Base-by-base conservation (phyloP, 2,113 vertebrate species). In the Megaptera novaeangliae region DNA sequence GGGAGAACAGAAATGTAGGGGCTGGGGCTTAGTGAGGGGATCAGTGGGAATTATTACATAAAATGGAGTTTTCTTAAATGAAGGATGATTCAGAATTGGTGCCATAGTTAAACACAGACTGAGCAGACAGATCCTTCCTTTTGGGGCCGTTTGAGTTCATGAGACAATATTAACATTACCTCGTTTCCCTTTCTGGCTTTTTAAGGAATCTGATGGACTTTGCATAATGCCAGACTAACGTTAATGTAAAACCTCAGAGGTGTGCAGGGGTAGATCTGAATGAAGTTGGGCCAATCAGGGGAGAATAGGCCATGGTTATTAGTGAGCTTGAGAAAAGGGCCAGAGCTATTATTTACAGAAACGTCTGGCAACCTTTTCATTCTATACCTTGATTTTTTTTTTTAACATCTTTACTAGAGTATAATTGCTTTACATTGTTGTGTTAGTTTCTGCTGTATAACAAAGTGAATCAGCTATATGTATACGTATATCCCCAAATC, bases 381-480 rank as follows among this genome's bases (percentile, higher is more conserved):
- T 81, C 66, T 91, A 92, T 92, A 96, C 66, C 59, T 97, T 86
- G 59, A 95, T 97, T 96, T 98, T 91, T 52, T 52, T 52, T 52
- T 52, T 52, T 17, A 52, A 52, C 52, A 52, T 52, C 52, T 52
- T 52, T 52, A 52, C 17, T 52, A 17, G 52, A 52, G 52, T 52
- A 52, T 52, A 52, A 52, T 52, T 17, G 52, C 15, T 52, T 52
- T 52, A 52, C 49, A 52, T 1, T 15, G 49, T 1, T 52, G 49
- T 52, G 49, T 52, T 52, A 52, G 49, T 17, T 52, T 52, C 15
- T 52, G 52, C 52, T 52, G 52, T 52, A 2, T 52, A 52, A 52
- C 52, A 52, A 52, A 52, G 52, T 52, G 52, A 52, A 52, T 52
- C 52, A 52, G 52, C 15, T 52, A 52, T 52, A 52, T 17, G 1